Conservation (phyloP, 2,797 vertebrate genomes). For the Acomys russatus region DNA sequence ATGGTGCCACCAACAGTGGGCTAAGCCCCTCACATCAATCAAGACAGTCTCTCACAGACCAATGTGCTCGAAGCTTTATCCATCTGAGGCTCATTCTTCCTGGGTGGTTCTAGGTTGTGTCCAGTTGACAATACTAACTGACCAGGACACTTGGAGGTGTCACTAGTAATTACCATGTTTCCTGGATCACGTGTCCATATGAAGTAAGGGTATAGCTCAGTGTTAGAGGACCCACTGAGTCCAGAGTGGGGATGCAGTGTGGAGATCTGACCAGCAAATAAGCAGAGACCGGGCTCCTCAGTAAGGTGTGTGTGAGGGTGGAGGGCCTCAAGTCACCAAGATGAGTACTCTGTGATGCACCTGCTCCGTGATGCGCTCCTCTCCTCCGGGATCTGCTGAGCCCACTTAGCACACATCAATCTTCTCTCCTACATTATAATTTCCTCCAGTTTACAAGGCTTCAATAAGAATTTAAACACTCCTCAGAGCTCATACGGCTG, state of each 20-base stretch:
- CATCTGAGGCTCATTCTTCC: background rate
- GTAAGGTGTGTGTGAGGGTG: background rate
- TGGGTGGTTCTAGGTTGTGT: background rate
- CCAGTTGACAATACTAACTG: background rate
- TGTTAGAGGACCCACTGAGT: background rate
- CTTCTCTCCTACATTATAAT: background rate
- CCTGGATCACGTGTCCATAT: background rate
- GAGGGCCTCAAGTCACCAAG: background rate
- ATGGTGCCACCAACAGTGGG: background rate
- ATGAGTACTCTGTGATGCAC: too few species aligned
- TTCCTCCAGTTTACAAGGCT: background rate
- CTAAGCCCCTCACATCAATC: background rate
- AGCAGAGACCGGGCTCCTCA: background rate
- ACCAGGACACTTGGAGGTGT: background rate
- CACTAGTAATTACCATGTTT: background rate
- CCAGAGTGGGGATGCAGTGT: background rate
- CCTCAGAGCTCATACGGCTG: background rate
- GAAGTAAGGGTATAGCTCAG: background rate
- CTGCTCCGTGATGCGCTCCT: too few species aligned
- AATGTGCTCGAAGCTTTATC: background rate
- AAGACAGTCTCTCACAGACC: background rate
- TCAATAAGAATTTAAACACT: background rate
- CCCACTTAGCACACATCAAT: background rate
- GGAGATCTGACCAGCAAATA: background rate
- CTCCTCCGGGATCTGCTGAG: background rate